Base-by-base conservation (phyloP, 1,140 invertebrate genomes). In the Drosophila pallidifrons region DNA sequence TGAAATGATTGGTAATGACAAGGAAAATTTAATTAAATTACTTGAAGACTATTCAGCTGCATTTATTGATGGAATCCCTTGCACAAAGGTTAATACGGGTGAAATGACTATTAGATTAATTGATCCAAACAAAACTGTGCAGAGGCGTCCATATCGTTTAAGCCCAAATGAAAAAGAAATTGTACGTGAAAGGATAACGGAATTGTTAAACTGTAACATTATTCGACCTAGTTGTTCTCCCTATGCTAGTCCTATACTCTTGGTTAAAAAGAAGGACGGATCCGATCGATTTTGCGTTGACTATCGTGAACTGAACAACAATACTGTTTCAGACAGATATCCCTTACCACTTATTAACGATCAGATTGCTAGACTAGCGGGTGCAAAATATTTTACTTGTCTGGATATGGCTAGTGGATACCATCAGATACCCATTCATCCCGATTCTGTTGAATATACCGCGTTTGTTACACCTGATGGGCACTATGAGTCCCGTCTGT, bases 151-250 rank as follows among this genome's bases (percentile, higher is more conserved):
- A 25, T 25, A 25, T 25, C 20, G 20, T 25, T 25, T 25, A 0
- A 25, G 20, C 4, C 20, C 3, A 25, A 25, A 41, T 32, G 30
- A 7, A 32, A 32, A 32, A 32, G 15, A 66, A 16, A 55, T 55
- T 41, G 16, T 25, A 25, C 20, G 20, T 25, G 20, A 45, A 30
- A 49, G 30, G 35, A 64, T 64, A 64, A 64, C n/a, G 13, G 30
- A 64, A 47, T 64, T 64, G 35, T 30, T 64, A 16, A 51, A 51
- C 45, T 47, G 30, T 49, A 51, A 64, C 32, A 49, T 64, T 32
- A 64, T 51, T 35, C 41, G 28, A 64, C 46, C 45, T 49, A 64
- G 46, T 64, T 64, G 46, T 64, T 64, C 60, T 35, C 11, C 30
- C 13, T 51, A 64, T 64, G 46, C 41, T 32, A 64, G 45, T 5